Evolutionary conservation across 2,888 invertebrate genomes (phyloP), one percentile per base, ranked within the genome.

Genomic region (Hyppa rectilinea): DNA sequence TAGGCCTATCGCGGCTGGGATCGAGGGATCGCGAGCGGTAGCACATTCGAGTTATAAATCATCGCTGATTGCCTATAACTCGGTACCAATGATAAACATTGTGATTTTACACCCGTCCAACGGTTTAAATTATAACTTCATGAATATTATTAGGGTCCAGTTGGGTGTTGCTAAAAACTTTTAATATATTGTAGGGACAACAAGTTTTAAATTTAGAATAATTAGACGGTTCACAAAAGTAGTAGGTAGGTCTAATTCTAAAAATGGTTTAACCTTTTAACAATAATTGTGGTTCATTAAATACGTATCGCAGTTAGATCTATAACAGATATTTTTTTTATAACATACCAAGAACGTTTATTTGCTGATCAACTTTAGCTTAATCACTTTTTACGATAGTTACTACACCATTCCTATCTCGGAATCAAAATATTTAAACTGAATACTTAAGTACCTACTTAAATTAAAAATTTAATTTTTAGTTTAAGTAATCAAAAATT

Each of bases 1-100:
- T 89, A 89, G 88, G 89, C 87, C 88, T 91, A 92, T 92, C 91
- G 86, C 78, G 72, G 82, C 80, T 72, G 73, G 83, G 85, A 88
- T 88, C 92, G 88, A 80, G 85, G 88, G 87, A 89, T 88, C 88
- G 84, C 85, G 75, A 86, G 87, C 92, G 87, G 92, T 92, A 91
- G 92, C 92, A 88, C 89, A 89, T 89, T 88, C 86, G 81, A 81
- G 78, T 87, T 87, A 91, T 94, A 93, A 93, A 91, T 94, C 93
- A 93, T 91, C 84, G 81, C 86, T 90, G 91, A 92, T 92, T 90
- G 90, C 89, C 91, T 89, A 91, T 91, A 91, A 90, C 89, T 90
- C 88, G 87, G 82, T 88, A 88, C 85, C 89, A 89, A 87, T 92
- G 92, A 92, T 92, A 92, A 91, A 90, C 88, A 91, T 89, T 90